These are phyloP conservation scores for Anguilla megastoma DNA, from an alignment of 2,797 vertebrate species.

Conservation along the genomic window DNA sequence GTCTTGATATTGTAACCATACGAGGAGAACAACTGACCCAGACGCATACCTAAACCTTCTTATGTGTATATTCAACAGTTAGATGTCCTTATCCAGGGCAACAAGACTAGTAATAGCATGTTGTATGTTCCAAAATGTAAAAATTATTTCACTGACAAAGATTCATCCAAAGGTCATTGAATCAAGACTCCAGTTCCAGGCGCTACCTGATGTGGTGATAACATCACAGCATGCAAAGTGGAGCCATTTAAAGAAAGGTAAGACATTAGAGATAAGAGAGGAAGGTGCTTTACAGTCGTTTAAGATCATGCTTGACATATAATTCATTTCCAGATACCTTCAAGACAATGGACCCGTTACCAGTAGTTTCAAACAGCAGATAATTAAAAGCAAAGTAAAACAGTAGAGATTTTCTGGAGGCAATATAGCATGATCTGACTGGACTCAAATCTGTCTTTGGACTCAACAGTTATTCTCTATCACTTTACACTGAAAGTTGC, in stretches of 20 bases:
- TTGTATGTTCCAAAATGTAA: background rate
- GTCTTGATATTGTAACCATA: background rate
- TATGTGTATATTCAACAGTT: constrained; percentile 11
- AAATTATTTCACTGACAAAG: background rate
- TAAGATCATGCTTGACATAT: background rate
- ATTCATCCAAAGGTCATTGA: background rate
- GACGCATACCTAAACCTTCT: background rate
- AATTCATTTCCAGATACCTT: background rate
- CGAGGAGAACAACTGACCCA: background rate
- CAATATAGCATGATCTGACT: too few relatives aligned
- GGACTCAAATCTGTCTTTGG: too few relatives aligned
- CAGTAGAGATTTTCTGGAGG: background rate
- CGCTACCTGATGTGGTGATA: background rate
- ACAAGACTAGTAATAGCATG: background rate
- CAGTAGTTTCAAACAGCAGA: background rate
- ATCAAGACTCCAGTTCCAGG: background rate
- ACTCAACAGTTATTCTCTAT: too few relatives aligned
- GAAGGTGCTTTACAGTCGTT: background rate
- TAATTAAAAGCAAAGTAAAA: background rate
- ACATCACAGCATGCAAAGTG: background rate
- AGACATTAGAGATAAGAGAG: background rate
- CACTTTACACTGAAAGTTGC: too few relatives aligned
- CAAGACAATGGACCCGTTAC: background rate
- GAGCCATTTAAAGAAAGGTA: background rate
- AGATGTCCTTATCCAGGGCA: background rate